A percentile compares a stretch with the other conserved stretches of the same genome.
Conservation (phyloP, 2,888 invertebrate species). For the Nomada lathburiana region DNA sequence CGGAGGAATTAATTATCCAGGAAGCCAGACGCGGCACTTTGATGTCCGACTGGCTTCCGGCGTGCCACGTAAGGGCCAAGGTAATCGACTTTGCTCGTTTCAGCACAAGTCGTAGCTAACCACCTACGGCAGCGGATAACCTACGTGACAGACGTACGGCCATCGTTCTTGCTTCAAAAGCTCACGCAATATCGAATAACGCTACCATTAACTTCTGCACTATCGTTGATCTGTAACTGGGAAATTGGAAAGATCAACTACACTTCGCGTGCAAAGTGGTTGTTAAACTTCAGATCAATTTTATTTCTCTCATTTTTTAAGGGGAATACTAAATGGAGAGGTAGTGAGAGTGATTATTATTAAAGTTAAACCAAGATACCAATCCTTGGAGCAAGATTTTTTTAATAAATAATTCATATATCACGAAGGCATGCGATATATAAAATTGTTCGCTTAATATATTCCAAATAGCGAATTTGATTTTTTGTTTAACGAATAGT, state of each 20-base stretch:
- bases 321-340: too few species aligned
- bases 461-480: too few species aligned
- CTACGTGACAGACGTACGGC: conserved; percentile 48
- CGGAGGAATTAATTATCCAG: conserved; percentile 76
- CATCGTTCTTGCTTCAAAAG: conserved; percentile 36
- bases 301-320: neutral
- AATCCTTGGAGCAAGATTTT: too few species aligned
- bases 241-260: conserved; percentile 21
- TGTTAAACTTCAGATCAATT: neutral
- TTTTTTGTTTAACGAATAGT: too few species aligned
- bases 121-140: conserved; percentile 64
- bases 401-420: too few species aligned
- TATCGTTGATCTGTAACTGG: neutral
- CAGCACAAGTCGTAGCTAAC: conserved; percentile 61
- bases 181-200: conserved; percentile 48
- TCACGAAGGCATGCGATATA: too few species aligned
- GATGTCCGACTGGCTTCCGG: conserved; percentile 81
- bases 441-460: neutral
- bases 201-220: conserved; percentile 25
- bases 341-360: too few species aligned
- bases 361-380: too few species aligned
- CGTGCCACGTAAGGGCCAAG: conserved; percentile 76
- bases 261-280: neutral
- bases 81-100: conserved; percentile 79
- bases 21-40: conserved; percentile 81